Evolutionary conservation across 1,140 invertebrate genomes (phyloP), one percentile per base, ranked within the genome.

Genomic region (Trinorchestia longiramus): DNA sequence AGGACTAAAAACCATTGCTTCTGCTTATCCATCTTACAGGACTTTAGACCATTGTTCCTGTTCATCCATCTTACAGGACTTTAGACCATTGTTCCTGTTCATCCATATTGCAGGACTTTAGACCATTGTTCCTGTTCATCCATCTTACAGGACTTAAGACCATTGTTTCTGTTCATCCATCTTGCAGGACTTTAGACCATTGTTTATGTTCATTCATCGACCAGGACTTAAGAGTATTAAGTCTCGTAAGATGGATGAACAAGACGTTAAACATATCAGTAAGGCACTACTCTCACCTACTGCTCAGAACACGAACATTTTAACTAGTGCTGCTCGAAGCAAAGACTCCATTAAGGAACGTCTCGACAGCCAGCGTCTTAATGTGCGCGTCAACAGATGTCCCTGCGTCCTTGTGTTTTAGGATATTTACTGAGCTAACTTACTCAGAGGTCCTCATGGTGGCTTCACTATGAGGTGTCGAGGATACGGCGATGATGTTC

Each of bases 341-440:
- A 15, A 36, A 11, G 28, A 36, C 62, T 11, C 62, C 62, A 77
- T 77, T 77, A 77, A 77, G 62, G 1, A 28, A 77, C 62, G 15
- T 77, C 62, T 3, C 62, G 62, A 77, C 62, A 77, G 62, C 62
- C 62, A 23, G 47, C 62, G 62, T 23, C 62, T 77, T 77, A 77
- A 77, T 77, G 62, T 28, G 62, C 62, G 62, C 62, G 62, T 77
- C 62, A 77, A 77, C 62, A 77, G 62, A 77, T 77, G 62, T 77
- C 62, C 28, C 62, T 11, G 62, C 15, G 62, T 77, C 62, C 62
- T 77, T 77, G 62, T 77, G 62, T 77, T 77, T 77, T 77, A 77
- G 62, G 62, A 77, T 77, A 77, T 77, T 77, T 77, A 77, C 62
- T 77, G 62, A 77, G 62, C 62, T 77, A 77, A 77, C 62, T 77